Percentiles rank a stretch among this genome's conserved stretches.
Evolutionary conservation across 2,797 vertebrate species (phyloP).

Genomic region (Propithecus perrieri): DNA sequence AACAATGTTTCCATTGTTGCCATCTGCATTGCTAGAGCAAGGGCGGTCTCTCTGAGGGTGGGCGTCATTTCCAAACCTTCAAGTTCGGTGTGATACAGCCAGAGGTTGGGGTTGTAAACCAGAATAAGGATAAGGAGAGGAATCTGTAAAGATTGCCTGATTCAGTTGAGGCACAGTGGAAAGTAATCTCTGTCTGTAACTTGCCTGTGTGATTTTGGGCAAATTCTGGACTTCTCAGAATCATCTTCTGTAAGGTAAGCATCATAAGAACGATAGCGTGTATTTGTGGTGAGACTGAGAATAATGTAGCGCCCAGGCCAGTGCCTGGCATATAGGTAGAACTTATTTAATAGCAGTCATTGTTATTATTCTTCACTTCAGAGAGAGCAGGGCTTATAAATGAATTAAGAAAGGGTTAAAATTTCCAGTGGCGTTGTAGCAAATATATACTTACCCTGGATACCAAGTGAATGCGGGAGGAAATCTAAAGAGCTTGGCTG

Average conservation of each 20-base stretch:
- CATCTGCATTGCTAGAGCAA: neutral
- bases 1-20: neutral
- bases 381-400: neutral
- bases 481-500: neutral
- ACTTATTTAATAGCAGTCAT: neutral
- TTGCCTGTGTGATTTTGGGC: neutral
- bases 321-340: neutral
- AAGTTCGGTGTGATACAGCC: neutral
- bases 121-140: neutral
- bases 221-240: neutral
- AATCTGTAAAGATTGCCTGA: neutral
- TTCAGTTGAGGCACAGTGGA: neutral
- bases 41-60: neutral
- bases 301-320: neutral
- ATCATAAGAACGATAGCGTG: neutral
- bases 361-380: neutral
- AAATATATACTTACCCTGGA: neutral
- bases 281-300: neutral
- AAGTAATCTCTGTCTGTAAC: neutral
- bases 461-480: neutral
- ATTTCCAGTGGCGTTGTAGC: neutral
- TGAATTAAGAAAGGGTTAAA: neutral
- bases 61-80: neutral
- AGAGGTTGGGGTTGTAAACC: neutral
- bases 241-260: neutral